phyloP scores from a whole-genome alignment of 92 coral and sea anemone genomes.

The Meandrina meandrites region DNA sequence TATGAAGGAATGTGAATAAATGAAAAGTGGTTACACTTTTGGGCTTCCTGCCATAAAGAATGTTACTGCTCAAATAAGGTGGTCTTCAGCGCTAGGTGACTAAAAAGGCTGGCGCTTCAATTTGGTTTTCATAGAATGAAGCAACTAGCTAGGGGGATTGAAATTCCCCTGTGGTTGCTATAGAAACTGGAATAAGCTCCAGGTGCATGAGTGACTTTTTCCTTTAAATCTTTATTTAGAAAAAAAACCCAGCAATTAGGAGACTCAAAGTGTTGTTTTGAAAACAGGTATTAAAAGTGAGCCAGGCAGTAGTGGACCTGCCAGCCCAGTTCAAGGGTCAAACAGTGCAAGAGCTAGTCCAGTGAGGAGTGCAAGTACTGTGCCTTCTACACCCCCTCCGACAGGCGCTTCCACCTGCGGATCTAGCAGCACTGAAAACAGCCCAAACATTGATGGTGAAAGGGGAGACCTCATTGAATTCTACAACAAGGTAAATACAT shows the following conservation, averaged over 20 bases:
- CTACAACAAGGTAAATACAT: constrained; percentile 82
- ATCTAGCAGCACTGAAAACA: constrained; percentile 79
- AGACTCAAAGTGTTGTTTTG: not conserved
- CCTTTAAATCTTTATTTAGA: no score
- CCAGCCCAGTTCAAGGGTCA: constrained; percentile 77
- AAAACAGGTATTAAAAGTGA: constrained; percentile 68
- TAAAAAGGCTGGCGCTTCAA: not conserved
- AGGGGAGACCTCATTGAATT: constrained; percentile 97
- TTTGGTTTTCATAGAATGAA: not conserved
- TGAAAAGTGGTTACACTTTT: no score
- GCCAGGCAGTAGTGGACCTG: constrained; percentile 78
- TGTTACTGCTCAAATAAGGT: not conserved
- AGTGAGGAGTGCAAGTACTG: constrained; percentile 75
- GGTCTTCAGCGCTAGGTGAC: not conserved
- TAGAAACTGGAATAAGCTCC: no score
- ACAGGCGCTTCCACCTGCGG: constrained; percentile 49
- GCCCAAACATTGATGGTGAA: constrained; percentile 82
- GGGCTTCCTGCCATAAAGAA: no score
- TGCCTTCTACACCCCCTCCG: constrained; percentile 90
- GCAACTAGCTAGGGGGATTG: not conserved
- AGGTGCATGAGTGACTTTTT: no score
- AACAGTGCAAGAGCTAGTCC: constrained; percentile 89
- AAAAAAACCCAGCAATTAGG: not conserved
- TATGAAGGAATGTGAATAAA: no score
- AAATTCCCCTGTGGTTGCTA: no score